Conservation (phyloP, 2,888 invertebrate species). For the Agrochola litura region DNA sequence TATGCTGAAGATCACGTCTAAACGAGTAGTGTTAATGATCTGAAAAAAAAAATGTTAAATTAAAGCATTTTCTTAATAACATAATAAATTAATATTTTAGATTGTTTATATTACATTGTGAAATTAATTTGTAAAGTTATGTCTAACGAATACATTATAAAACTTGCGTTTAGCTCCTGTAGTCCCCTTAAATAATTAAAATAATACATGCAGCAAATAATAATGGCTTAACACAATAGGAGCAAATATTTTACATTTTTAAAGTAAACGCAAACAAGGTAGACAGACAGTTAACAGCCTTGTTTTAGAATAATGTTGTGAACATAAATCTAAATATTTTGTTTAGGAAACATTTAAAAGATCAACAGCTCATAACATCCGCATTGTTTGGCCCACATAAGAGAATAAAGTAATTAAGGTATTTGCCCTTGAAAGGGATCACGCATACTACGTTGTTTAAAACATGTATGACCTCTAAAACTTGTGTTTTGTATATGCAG, state of each 20-base stretch:
- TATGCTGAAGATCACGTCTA: too few species aligned
- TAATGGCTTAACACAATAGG: neutral
- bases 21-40: too few species aligned
- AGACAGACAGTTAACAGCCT: neutral
- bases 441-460: conserved; percentile 23
- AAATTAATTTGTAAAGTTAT: too few species aligned
- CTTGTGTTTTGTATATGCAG: neutral
- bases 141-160: too few species aligned
- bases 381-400: conserved; percentile 33
- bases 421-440: conserved; percentile 47
- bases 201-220: neutral
- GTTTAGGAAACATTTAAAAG: conserved; percentile 38
- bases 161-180: too few species aligned
- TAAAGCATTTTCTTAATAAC: too few species aligned
- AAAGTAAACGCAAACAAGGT: neutral
- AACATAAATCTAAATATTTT: conserved; percentile 28
- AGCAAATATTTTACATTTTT: too few species aligned
- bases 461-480: conserved; percentile 1
- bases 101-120: too few species aligned
- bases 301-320: neutral
- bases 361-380: conserved; percentile 35
- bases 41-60: too few species aligned
- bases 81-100: too few species aligned
- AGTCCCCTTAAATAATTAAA: too few species aligned
- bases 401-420: conserved; percentile 22